Evolutionary conservation across 2,113 vertebrate genomes (phyloP).

Genomic region (Benitochromis conjunctus): DNA sequence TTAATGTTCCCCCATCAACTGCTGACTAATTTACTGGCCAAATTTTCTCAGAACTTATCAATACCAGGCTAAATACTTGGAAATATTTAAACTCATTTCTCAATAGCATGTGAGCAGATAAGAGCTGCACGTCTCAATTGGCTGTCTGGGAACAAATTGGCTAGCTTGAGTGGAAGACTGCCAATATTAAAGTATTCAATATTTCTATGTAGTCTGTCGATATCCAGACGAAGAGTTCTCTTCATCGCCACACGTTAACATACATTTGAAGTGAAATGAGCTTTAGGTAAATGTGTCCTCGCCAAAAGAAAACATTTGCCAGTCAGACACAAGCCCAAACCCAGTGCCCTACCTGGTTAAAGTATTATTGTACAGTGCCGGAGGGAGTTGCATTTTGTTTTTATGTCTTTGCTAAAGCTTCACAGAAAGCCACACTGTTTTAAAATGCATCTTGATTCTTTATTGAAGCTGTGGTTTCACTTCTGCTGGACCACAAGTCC

Average conservation of each 20-base stretch:
- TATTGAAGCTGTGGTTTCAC: neutral
- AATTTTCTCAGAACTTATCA: neutral
- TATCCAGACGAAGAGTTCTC: neutral
- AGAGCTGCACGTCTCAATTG: neutral
- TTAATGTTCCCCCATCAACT: neutral
- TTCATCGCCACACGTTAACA: rapidly evolving
- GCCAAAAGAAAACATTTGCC: neutral
- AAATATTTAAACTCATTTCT: neutral
- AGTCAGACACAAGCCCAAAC: neutral
- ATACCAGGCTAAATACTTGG: neutral
- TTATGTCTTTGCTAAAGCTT: neutral
- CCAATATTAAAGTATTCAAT: neutral
- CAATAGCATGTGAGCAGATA: neutral
- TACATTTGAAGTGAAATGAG: neutral
- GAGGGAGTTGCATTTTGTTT: neutral
- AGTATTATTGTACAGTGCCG: rapidly evolving
- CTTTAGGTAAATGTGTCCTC: neutral
- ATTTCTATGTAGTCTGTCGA: neutral
- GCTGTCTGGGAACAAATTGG: neutral
- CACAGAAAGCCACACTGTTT: neutral
- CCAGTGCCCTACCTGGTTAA: neutral
- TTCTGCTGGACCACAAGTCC: neutral
- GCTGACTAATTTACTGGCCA: constrained; percentile 4
- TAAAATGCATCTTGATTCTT: neutral
- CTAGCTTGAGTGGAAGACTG: neutral